Evolutionary conservation across 2,888 invertebrate species (phyloP).

Genomic region (Tetragonisca angustula): DNA sequence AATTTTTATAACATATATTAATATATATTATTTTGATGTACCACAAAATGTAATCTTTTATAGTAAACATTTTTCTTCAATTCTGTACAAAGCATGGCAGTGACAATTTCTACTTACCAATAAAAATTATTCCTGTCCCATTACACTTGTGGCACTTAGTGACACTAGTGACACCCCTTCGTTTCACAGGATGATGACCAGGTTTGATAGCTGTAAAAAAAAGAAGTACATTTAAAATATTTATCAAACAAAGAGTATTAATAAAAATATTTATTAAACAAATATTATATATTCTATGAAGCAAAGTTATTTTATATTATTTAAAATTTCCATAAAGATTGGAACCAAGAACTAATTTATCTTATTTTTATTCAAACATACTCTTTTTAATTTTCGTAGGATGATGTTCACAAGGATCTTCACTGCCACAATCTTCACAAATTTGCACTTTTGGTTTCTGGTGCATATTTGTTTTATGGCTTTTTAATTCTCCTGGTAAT

Average conservation of each 20-base stretch:
- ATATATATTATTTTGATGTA: not conserved
- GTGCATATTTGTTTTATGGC: slow-evolving; percentile 84
- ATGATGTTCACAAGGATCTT: slow-evolving; percentile 83
- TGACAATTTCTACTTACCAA: slow-evolving; percentile 84
- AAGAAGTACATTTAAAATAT: slow-evolving; percentile 25
- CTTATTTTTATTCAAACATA: slow-evolving; percentile 65
- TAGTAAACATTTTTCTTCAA: slow-evolving; percentile 70
- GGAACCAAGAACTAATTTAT: not conserved
- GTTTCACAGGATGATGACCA: slow-evolving; percentile 91
- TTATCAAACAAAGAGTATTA: not conserved
- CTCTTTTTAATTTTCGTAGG: slow-evolving; percentile 83
- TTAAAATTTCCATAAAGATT: not conserved
- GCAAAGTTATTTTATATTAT: not conserved
- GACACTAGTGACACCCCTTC: slow-evolving; percentile 92
- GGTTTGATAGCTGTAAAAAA: slow-evolving; percentile 81
- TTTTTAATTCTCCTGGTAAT: slow-evolving; percentile 84
- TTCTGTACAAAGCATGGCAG: slow-evolving; percentile 42
- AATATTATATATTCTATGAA: not conserved
- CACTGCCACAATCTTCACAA: slow-evolving; percentile 83
- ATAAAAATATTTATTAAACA: not conserved
- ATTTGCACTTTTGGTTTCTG: slow-evolving; percentile 82
- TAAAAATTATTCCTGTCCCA: slow-evolving; percentile 93
- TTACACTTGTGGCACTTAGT: slow-evolving; percentile 96
- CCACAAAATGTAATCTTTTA: not conserved
- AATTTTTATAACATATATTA: not conserved